Evolutionary conservation across 2,888 invertebrate genomes (phyloP).

Genomic region (Drosophila stalkeri): DNA sequence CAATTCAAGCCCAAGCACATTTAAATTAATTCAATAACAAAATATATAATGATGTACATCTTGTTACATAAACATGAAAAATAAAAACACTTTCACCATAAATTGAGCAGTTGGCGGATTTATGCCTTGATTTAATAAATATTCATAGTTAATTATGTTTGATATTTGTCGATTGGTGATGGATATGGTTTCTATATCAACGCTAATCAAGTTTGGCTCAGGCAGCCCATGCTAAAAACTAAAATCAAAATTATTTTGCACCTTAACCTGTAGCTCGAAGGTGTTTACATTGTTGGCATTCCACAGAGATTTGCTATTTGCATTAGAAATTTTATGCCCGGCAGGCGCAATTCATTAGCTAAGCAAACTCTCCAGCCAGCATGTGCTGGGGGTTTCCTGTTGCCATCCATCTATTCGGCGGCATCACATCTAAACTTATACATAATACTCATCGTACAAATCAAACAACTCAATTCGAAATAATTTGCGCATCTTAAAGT

Average conservation of each 20-base stretch:
- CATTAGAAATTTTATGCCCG: conserved; percentile 41
- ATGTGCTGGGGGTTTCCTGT: conserved; percentile 35
- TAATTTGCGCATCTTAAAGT: conserved; percentile 51
- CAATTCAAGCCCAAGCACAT: conserved; percentile 30
- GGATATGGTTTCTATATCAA: conserved; percentile 22
- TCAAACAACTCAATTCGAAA: conserved; percentile 47
- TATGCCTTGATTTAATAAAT: conserved; percentile 43
- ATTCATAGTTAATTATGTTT: conserved; percentile 48
- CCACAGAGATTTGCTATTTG: conserved; percentile 49
- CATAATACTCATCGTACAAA: conserved; percentile 23
- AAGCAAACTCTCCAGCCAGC: conserved; percentile 39
- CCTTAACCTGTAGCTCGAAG: conserved; percentile 28
- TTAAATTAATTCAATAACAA: conserved; percentile 54
- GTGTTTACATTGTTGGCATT: conserved; percentile 54
- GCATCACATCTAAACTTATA: conserved; percentile 24
- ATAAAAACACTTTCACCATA: conserved; percentile 55
- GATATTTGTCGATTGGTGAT: conserved; percentile 42
- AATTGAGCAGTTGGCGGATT: conserved; percentile 48
- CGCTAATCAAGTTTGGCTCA: no score
- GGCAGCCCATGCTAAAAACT: conserved; percentile 9
- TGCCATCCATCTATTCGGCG: conserved; percentile 3
- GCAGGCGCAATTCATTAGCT: conserved; percentile 46
- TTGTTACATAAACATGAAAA: conserved; percentile 43
- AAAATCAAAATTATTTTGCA: conserved; percentile 31
- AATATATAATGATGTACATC: conserved; percentile 34